Conservation (phyloP, 2,797 vertebrate species). For the Falco berigora region DNA sequence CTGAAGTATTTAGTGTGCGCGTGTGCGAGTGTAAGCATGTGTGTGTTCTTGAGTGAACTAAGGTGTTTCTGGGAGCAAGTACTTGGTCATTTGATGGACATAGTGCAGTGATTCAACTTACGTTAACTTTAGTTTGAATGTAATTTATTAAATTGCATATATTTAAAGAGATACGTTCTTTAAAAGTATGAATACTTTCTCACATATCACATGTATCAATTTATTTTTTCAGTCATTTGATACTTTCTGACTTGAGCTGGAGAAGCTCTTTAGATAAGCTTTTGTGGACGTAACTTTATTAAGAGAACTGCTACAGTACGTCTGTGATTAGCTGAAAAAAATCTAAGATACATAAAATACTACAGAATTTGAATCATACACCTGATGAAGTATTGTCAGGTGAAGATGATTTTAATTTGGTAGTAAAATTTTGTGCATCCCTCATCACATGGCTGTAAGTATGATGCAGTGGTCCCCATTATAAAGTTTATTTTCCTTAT, state of each 20-base stretch:
- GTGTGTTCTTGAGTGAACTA: slow-evolving; percentile 74
- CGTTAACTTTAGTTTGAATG: slow-evolving; percentile 74
- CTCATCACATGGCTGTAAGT: slow-evolving; percentile 44
- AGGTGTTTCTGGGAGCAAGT: slow-evolving; percentile 81
- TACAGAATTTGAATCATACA: not conserved
- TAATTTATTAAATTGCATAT: slow-evolving; percentile 79
- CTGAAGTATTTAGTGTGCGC: slow-evolving; percentile 62
- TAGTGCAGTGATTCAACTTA: slow-evolving; percentile 73
- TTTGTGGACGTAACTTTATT: slow-evolving; percentile 70
- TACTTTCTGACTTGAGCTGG: slow-evolving; percentile 73
- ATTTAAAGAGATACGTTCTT: slow-evolving; percentile 75
- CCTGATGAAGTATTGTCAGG: not conserved
- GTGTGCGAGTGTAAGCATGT: slow-evolving; percentile 77
- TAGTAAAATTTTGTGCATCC: slow-evolving; percentile 38
- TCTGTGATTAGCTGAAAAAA: slow-evolving; percentile 43
- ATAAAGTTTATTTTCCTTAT: slow-evolving; percentile 35
- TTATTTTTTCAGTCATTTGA: slow-evolving; percentile 73
- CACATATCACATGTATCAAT: slow-evolving; percentile 72
- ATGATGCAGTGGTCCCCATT: slow-evolving; percentile 58
- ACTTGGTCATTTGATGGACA: slow-evolving; percentile 77
- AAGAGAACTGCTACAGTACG: slow-evolving; percentile 54
- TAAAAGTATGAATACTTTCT: slow-evolving; percentile 72
- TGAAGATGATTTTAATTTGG: slow-evolving; percentile 29
- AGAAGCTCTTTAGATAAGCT: slow-evolving; percentile 72
- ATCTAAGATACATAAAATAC: slow-evolving; percentile 25